These are phyloP conservation scores for Brachyopa scutellaris DNA, from an alignment of 2,888 invertebrate species.

Conservation along the genomic window DNA sequence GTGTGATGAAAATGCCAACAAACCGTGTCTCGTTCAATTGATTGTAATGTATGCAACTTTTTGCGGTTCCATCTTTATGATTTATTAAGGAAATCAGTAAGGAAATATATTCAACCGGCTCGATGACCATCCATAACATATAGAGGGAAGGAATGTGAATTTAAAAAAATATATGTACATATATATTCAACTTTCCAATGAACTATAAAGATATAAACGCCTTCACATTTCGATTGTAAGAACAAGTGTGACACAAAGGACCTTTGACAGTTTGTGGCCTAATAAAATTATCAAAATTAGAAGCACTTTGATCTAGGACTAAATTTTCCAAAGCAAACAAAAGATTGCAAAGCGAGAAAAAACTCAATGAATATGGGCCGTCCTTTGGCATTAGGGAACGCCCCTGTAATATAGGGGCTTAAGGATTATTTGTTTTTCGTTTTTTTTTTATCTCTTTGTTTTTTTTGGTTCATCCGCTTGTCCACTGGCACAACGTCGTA, in stretches of 20 bases:
- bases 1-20: slow-evolving; percentile 54
- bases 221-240: slow-evolving; percentile 3
- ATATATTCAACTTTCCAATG: slow-evolving; percentile 14
- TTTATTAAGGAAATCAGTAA: slow-evolving; percentile 58
- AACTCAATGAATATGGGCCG: slow-evolving; percentile 50
- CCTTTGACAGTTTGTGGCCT: slow-evolving; percentile 44
- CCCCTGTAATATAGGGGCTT: slow-evolving; percentile 58
- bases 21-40: slow-evolving; percentile 47
- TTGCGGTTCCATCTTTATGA: slow-evolving; percentile 36
- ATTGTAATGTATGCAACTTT: slow-evolving; percentile 56
- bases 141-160: background rate
- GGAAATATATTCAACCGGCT: slow-evolving; percentile 49
- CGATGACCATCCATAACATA: slow-evolving; percentile 11
- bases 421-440: slow-evolving; percentile 68
- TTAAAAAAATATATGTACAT: background rate
- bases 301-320: slow-evolving; percentile 11
- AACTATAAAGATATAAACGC: slow-evolving; percentile 44
- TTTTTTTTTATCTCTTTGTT: too few species aligned
- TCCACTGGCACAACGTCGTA: slow-evolving; percentile 32
- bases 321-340: background rate
- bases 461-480: slow-evolving; percentile 28
- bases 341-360: background rate
- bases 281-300: slow-evolving; percentile 54
- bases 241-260: slow-evolving; percentile 10
- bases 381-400: slow-evolving; percentile 57